Conservation (phyloP, 2,113 vertebrate genomes). For the Myxocyprinus asiaticus region DNA sequence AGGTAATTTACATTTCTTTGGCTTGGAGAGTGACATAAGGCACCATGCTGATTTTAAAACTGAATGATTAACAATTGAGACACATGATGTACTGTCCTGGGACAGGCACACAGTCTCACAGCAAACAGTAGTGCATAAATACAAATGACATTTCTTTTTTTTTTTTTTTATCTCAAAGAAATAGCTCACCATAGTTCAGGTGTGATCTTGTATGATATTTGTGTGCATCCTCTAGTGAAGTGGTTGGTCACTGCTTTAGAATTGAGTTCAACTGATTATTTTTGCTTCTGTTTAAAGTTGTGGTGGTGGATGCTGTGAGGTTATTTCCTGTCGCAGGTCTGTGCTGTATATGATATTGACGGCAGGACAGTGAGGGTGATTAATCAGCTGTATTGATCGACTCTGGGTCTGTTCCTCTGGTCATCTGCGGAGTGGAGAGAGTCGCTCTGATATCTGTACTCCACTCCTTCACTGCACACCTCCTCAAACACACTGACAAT, state of each 20-base stretch:
- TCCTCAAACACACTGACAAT: slow-evolving; percentile 89
- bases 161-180: no score
- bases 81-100: no score
- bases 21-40: no score
- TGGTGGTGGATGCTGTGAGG: slow-evolving; percentile 60
- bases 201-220: no score
- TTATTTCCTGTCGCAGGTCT: slow-evolving; percentile 77
- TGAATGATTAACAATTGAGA: no score
- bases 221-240: neutral
- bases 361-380: slow-evolving; percentile 84
- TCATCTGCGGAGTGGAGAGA: slow-evolving; percentile 75
- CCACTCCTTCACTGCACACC: slow-evolving; percentile 63
- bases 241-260: neutral
- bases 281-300: slow-evolving; percentile 65
- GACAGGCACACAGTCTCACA: no score
- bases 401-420: slow-evolving; percentile 70
- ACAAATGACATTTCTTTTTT: no score
- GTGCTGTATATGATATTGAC: slow-evolving; percentile 90
- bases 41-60: no score
- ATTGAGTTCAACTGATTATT: neutral
- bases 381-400: slow-evolving; percentile 93
- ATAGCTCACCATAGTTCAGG: no score
- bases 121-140: no score
- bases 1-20: no score
- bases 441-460: slow-evolving; percentile 81